Conservation (phyloP, 2,888 invertebrate species). For the Chymomyza caudatula region DNA sequence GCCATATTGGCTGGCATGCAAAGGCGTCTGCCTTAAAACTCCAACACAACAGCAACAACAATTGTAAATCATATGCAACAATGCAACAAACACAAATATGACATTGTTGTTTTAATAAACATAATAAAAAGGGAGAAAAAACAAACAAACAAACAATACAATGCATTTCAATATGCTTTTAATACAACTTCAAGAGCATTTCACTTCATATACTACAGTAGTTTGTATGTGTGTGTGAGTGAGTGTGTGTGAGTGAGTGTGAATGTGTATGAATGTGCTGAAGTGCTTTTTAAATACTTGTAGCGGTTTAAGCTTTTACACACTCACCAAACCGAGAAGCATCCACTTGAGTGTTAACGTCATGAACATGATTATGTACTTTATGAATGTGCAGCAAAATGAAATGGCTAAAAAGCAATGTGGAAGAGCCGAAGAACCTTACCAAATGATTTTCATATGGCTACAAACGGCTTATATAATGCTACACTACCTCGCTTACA, state of each 20-base stretch:
- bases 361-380: constrained; percentile 69
- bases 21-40: constrained; percentile 13
- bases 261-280: not conserved
- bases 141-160: constrained; percentile 40
- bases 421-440: constrained; percentile 8
- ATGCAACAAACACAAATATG: not conserved
- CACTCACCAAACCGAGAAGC: constrained; percentile 11
- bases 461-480: constrained; percentile 58
- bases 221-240: constrained; percentile 3
- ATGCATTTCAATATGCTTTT: constrained; percentile 49
- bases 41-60: not conserved
- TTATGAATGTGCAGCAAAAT: constrained; percentile 61
- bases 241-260: constrained; percentile 21
- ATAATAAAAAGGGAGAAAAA: not conserved
- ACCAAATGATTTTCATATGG: constrained; percentile 44
- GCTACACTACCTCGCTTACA: constrained; percentile 4
- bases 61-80: constrained; percentile 6
- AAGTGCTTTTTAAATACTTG: constrained; percentile 68
- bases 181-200: constrained; percentile 26
- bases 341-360: constrained; percentile 45
- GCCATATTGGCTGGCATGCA: constrained; percentile 29
- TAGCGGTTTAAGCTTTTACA: constrained; percentile 63
- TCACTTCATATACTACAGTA: not conserved
- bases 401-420: constrained; percentile 23
- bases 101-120: constrained; percentile 27